Conservation (phyloP, 2,888 invertebrate species). For the Mesorhabditis belari region DNA sequence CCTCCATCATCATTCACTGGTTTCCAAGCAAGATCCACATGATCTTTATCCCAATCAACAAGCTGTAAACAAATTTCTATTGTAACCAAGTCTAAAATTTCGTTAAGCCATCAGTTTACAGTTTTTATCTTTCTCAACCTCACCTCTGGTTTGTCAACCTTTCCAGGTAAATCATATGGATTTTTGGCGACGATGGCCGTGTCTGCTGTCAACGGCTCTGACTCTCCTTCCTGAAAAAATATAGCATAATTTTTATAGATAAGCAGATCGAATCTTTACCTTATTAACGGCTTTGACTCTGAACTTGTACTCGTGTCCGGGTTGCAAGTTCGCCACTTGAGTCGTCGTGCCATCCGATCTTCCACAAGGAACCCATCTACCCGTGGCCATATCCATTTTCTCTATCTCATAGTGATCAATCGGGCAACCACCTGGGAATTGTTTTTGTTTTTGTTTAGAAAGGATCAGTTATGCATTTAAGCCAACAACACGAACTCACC, state of each 20-base stretch:
- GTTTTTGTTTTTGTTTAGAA: constrained; percentile 53
- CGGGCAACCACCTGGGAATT: no score
- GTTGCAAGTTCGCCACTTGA: constrained; percentile 63
- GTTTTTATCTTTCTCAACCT: no score
- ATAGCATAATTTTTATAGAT: no score
- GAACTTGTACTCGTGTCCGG: constrained; percentile 89
- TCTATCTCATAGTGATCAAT: constrained; percentile 61
- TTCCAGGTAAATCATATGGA: constrained; percentile 91
- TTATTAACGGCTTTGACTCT: constrained; percentile 94
- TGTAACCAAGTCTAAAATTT: no score
- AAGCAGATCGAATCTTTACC: no score
- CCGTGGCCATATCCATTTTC: constrained; percentile 92
- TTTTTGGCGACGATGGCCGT: constrained; percentile 93
- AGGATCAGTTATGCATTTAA: no score
- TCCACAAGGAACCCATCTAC: constrained; percentile 61
- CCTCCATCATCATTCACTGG: constrained; percentile 67
- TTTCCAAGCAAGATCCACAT: constrained; percentile 85
- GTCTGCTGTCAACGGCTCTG: constrained; percentile 84
- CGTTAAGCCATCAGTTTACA: no score
- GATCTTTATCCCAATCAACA: constrained; percentile 90
- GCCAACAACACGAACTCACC: no score
- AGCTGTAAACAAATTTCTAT: no score
- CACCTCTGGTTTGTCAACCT: constrained; percentile 84
- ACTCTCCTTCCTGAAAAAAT: constrained; percentile 98
- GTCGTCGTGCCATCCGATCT: constrained; percentile 41